Evolutionary conservation across 2,113 vertebrate genomes (phyloP).

Genomic region (Pontoporia blainvillei): DNA sequence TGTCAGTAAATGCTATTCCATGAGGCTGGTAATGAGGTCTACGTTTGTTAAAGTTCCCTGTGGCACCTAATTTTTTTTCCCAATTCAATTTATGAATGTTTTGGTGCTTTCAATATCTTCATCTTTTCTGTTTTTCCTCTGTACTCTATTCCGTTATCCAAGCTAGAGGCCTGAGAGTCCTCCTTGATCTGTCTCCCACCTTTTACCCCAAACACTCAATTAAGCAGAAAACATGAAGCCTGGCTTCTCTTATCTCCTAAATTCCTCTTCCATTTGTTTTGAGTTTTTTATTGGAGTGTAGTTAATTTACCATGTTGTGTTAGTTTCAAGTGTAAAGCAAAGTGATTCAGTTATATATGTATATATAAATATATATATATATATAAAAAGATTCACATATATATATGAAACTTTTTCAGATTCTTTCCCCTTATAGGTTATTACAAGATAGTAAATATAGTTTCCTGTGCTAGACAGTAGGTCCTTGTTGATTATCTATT

Average conservation of each 20-base stretch:
- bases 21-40: background rate
- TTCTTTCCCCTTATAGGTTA: background rate
- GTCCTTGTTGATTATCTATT: background rate
- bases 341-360: background rate
- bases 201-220: background rate
- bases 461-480: background rate
- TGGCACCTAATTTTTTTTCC: background rate
- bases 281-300: background rate
- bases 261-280: background rate
- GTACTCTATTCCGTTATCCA: background rate
- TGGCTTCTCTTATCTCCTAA: background rate
- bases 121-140: background rate
- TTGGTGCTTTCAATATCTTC: background rate
- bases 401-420: background rate
- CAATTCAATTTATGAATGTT: background rate
- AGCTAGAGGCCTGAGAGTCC: background rate
- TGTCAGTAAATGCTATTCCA: background rate
- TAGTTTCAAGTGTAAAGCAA: background rate
- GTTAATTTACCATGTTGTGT: background rate
- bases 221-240: background rate
- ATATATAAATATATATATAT: too few species aligned
- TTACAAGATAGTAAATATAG: background rate
- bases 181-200: background rate
- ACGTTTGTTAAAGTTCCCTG: background rate
- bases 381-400: too few species aligned